These are phyloP conservation scores for Okamejei kenojei DNA, from an alignment of 2,797 vertebrate genomes.

Conservation along the genomic window DNA sequence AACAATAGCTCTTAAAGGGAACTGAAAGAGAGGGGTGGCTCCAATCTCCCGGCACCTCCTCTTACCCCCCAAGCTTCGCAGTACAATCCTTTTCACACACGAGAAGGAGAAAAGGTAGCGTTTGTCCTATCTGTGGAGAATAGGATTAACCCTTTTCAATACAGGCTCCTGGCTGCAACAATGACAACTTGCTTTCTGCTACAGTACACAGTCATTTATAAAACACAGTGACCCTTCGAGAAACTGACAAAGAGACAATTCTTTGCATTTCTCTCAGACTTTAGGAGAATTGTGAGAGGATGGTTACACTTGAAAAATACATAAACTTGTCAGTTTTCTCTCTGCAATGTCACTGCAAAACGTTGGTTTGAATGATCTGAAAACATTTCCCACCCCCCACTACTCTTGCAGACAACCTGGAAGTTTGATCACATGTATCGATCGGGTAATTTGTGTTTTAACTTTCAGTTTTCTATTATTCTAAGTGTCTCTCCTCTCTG, in stretches of 20 bases:
- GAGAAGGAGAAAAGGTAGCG: not conserved
- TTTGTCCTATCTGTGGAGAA: constrained; percentile 38
- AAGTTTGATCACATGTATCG: constrained; percentile 1
- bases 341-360: not conserved
- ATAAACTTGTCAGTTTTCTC: not conserved
- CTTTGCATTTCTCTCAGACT: constrained; percentile 1
- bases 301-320: not conserved
- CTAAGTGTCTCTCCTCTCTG: not conserved
- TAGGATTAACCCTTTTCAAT: constrained; percentile 37
- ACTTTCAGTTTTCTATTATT: not conserved
- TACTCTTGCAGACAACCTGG: not conserved
- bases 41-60: not conserved
- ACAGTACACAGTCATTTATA: constrained; percentile 22
- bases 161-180: not conserved
- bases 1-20: constrained; percentile 32
- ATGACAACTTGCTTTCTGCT: constrained; percentile 37
- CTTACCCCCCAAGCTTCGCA: constrained; percentile 18
- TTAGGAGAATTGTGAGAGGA: not conserved
- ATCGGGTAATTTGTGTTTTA: not conserved
- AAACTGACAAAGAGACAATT: not conserved
- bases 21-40: constrained; percentile 33
- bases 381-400: not conserved
- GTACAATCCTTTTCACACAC: constrained; percentile 32
- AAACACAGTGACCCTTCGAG: not conserved
- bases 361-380: not conserved